Evolutionary conservation across 2,888 invertebrate genomes (phyloP), one percentile per base, ranked within the genome.

Genomic region (Lampropteryx suffumata): DNA sequence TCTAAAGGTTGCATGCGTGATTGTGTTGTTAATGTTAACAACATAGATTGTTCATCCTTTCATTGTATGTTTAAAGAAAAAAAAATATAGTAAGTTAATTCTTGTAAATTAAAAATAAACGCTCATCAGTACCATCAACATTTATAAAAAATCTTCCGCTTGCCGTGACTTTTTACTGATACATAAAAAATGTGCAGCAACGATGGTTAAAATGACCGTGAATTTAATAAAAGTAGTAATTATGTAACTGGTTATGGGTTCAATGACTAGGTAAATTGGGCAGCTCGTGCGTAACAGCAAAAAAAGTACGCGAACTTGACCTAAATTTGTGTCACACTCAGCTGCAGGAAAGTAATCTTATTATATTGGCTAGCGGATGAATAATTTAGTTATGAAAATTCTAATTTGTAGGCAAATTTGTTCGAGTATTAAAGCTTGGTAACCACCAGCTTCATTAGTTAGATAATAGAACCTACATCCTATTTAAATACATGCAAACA

Each of bases 301-400:
- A 83, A 84, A 85, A 84, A 84, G 82, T 75, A 81, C 84, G 68
- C 83, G 79, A 83, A 83, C 84, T 86, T 86, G 86, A 81, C 88
- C 86, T 61, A 85, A 64, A 69, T 83, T 50, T 47, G 58, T 70
- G 79, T 81, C 74, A 83, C 79, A 83, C 67, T 81, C 78, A 65
- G 64, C 64, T 77, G 78, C 42, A 9, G 74, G 71, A 71, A 73
- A 76, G 71, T 69, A 63, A 73, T 70, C 69, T 43, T 17, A 37
- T 58, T 52, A 13, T 32, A 0, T 7, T 29, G n/a, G n/a, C 4
- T 6, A 24, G 7, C 24, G 6, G 7, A 7, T 24, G 3, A 7
- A 7, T 24, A 6, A 24, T 24, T 21, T 5, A 21, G 5, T n/a
- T n/a, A n/a, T n/a, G n/a, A n/a, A n/a, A n/a, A n/a, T n/a, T n/a